These are phyloP conservation scores for Alitta virens DNA, from an alignment of 2,888 invertebrate species.

Conservation along the genomic window DNA sequence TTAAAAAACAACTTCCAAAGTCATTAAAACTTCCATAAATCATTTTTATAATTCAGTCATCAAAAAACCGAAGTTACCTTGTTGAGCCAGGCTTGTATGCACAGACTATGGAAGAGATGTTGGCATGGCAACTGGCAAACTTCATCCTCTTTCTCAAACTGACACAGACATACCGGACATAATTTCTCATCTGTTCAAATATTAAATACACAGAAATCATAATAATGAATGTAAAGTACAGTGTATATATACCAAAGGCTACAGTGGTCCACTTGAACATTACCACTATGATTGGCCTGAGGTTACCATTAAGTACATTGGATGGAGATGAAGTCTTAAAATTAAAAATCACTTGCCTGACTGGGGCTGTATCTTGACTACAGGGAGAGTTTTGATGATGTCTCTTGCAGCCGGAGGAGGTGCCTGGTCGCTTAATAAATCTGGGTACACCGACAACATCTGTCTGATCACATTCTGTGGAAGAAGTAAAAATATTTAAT, in stretches of 20 bases:
- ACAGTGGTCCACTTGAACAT: too few species aligned
- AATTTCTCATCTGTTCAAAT: slow-evolving; percentile 31
- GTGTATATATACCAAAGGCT: too few species aligned
- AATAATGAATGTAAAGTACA: too few species aligned
- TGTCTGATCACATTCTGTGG: slow-evolving; percentile 43
- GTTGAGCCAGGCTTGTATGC: slow-evolving; percentile 43
- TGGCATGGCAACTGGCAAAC: slow-evolving; percentile 38
- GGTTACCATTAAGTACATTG: too few species aligned
- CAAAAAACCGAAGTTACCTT: slow-evolving; percentile 27
- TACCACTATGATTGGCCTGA: too few species aligned
- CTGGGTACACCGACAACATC: slow-evolving; percentile 47
- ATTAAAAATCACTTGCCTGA: too few species aligned
- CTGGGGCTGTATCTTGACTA: slow-evolving; percentile 5
- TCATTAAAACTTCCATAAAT: background rate
- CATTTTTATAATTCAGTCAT: background rate
- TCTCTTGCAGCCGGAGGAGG: slow-evolving; percentile 37
- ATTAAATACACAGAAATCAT: background rate
- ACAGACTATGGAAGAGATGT: slow-evolving; percentile 43
- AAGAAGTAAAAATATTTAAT: background rate
- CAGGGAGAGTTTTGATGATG: slow-evolving; percentile 34
- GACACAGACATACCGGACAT: slow-evolving; percentile 44
- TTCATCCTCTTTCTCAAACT: slow-evolving; percentile 35
- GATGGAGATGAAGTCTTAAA: too few species aligned
- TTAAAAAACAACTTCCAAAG: background rate
- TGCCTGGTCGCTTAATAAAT: slow-evolving; percentile 38